A percentile compares a stretch with the other conserved stretches of the same genome.
phyloP scores from a whole-genome alignment of 1,140 invertebrate genomes.

The Vollenhovia emeryi region DNA sequence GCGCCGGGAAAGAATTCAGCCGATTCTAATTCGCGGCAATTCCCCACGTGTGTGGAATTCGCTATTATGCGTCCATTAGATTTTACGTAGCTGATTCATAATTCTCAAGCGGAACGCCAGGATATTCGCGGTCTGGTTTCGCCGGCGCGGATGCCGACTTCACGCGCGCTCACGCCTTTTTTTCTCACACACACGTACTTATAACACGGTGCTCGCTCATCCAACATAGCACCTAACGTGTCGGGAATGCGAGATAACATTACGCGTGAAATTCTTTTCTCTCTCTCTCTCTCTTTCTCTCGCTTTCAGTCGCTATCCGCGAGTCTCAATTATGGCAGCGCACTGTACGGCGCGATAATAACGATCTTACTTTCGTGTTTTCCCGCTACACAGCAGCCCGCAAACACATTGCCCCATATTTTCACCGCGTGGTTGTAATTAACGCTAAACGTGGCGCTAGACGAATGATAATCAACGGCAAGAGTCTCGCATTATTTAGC shows the following conservation, averaged over 20 bases:
- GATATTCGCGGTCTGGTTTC: conserved; percentile 36
- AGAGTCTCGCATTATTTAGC: conserved; percentile 4
- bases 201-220: background rate
- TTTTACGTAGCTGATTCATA: conserved; percentile 35
- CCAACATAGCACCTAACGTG: background rate
- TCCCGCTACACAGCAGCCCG: background rate
- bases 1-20: background rate
- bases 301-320: background rate
- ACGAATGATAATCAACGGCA: conserved; percentile 10
- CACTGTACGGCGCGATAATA: background rate
- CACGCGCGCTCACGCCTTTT: background rate
- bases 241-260: conserved; percentile 34
- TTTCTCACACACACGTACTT: conserved; percentile 5
- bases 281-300: too few species aligned
- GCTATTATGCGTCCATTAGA: conserved; percentile 17
- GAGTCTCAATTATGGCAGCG: conserved; percentile 8
- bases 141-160: background rate
- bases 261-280: conserved; percentile 28
- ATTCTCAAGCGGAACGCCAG: conserved; percentile 20
- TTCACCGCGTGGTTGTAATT: conserved; percentile 6
- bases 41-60: background rate
- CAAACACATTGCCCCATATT: conserved; percentile 20
- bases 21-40: conserved; percentile 20
- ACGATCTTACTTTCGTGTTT: conserved; percentile 26
- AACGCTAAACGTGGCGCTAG: background rate